Conservation (phyloP, 2,888 invertebrate genomes). For the Dryobota labecula region DNA sequence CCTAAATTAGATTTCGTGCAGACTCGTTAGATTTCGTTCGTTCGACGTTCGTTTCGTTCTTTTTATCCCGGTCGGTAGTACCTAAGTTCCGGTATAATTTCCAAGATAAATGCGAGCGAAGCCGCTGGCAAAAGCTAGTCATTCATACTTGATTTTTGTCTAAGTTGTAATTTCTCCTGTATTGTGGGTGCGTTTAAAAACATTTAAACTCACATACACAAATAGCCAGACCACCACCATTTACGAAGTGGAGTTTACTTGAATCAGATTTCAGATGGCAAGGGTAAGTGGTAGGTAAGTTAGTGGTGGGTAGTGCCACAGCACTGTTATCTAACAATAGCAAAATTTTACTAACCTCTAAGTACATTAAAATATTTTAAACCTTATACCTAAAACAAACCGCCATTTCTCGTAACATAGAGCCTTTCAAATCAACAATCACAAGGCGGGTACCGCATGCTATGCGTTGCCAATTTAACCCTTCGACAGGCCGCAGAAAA, state of each 20-base stretch:
- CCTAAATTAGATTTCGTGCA: no score
- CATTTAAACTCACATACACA: no score
- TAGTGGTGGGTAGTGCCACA: background rate
- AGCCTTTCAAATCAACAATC: conserved; percentile 63
- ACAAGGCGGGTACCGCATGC: conserved; percentile 70
- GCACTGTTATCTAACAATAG: background rate
- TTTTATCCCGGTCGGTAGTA: no score
- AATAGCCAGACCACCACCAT: no score
- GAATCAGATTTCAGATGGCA: background rate
- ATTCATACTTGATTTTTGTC: no score
- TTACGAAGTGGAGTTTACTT: background rate
- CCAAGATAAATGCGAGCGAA: no score
- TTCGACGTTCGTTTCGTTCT: no score
- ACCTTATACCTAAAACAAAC: conserved; percentile 7
- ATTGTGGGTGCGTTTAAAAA: no score
- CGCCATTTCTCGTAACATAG: conserved; percentile 26
- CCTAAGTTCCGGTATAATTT: no score
- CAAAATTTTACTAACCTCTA: background rate
- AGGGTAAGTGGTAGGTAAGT: background rate
- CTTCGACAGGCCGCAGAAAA: conserved; percentile 78
- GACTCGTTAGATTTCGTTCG: no score
- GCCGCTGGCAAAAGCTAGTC: no score
- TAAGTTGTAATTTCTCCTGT: no score
- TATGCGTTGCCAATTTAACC: conserved; percentile 79
- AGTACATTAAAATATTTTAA: background rate